A percentile compares a stretch with the other conserved stretches of the same genome.
Evolutionary conservation across 2,888 invertebrate species (phyloP).

Genomic region (Pristionchus fissidentatus): DNA sequence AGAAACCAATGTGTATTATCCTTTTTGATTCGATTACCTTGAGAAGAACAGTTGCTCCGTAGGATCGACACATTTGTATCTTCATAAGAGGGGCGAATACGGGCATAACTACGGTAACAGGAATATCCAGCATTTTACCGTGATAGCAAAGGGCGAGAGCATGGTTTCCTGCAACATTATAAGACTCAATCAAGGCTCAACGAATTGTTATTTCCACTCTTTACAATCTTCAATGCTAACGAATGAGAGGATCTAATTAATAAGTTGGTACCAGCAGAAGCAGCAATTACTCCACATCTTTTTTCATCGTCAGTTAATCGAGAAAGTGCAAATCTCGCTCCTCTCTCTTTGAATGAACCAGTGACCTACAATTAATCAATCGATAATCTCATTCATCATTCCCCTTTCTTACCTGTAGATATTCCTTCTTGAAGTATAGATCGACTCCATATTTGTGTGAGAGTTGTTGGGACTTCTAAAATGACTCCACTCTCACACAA

Average conservation of each 20-base stretch:
- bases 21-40: slow-evolving; percentile 83
- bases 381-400: background rate
- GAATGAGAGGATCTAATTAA: background rate
- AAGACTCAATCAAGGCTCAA: background rate
- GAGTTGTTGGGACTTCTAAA: slow-evolving; percentile 88
- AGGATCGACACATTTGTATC: slow-evolving; percentile 88
- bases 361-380: slow-evolving; percentile 80
- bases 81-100: slow-evolving; percentile 95
- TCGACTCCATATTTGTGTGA: slow-evolving; percentile 85
- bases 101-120: slow-evolving; percentile 94
- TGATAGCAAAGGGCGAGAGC: slow-evolving; percentile 89
- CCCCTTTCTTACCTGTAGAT: slow-evolving; percentile 81
- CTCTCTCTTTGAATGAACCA: slow-evolving; percentile 96
- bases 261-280: slow-evolving; percentile 59
- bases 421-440: slow-evolving; percentile 93
- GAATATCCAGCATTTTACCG: slow-evolving; percentile 83
- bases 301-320: slow-evolving; percentile 55
- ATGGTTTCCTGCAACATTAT: slow-evolving; percentile 84
- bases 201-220: background rate
- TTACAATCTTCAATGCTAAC: no score
- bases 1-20: no score
- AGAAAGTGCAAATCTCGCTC: slow-evolving; percentile 83
- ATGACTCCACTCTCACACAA: slow-evolving; percentile 50
- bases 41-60: slow-evolving; percentile 88
- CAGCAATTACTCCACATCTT: slow-evolving; percentile 67